phyloP scores from a whole-genome alignment of 1,140 invertebrate genomes.

The Thrips palmi region DNA sequence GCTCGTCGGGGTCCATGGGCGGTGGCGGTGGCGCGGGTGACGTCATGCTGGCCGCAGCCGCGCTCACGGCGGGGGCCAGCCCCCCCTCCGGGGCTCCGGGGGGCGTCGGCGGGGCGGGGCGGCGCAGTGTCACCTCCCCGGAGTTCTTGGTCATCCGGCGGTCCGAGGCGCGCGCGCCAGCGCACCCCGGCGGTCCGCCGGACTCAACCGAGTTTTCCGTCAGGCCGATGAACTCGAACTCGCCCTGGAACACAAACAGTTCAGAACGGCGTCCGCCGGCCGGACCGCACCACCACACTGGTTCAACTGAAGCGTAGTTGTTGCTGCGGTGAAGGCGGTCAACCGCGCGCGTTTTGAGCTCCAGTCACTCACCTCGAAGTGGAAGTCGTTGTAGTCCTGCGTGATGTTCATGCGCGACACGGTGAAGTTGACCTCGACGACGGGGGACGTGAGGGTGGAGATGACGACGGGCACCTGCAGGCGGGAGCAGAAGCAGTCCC shows the following conservation, averaged over 20 bases:
- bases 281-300: too few species aligned
- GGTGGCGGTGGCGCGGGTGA: conserved; percentile 22
- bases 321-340: conserved; percentile 12
- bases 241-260: conserved; percentile 25
- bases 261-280: conserved; percentile 2
- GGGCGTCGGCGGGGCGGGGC: conserved; percentile 26
- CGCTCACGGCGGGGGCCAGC: conserved; percentile 10
- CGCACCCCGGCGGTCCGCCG: conserved; percentile 9
- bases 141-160: conserved; percentile 41
- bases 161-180: conserved; percentile 24
- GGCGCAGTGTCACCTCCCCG: conserved; percentile 41
- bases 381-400: conserved; percentile 61
- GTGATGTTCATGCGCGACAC: conserved; percentile 63
- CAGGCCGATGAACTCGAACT: conserved; percentile 16
- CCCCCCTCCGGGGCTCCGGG: conserved; percentile 22
- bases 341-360: conserved; percentile 17
- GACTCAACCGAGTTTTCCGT: neutral
- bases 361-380: too few species aligned
- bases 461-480: conserved; percentile 34
- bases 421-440: conserved; percentile 50
- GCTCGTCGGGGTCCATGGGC: conserved; percentile 22
- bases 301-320: too few species aligned
- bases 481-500: conserved; percentile 58
- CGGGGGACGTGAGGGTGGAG: conserved; percentile 40
- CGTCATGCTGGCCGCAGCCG: conserved; percentile 11